Base-by-base conservation (phyloP, 2,113 vertebrate genomes). In the Egretta garzetta region DNA sequence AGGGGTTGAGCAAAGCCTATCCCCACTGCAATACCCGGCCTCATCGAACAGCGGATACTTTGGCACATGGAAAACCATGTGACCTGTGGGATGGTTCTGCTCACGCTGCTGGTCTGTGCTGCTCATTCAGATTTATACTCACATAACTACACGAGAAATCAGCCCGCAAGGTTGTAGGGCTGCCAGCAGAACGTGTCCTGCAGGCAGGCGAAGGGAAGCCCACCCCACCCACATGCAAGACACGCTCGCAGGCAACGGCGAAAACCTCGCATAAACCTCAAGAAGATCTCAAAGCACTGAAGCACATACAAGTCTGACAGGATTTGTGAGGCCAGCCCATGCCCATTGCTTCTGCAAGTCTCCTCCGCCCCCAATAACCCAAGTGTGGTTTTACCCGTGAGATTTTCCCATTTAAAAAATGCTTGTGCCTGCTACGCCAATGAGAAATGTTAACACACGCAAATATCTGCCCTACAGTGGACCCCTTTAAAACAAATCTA, bases 381-480 rank as follows among this genome's bases (percentile, higher is more conserved):
- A 1, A 26, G 60, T 33, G 1, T 5, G 28, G 3, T 24, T 86
- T 68, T 33, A 59, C 56, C 60, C 9, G 3, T 2, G 59, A 41
- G 47, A 41, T 95, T 91, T 86, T 63, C 81, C 70, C 60, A 10
- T 63, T 93, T 33, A 53, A 87, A 94, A 92, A 94, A 66, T 35
- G 43, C 75, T 60, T 8, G 79, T 91, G 80, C 93, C 90, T 62
- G 6, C 37, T 24, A 50, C 58, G 24, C 58, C 71, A 43, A 35
- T 59, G 96, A 94, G 91, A 80, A 97, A 64, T 71, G 90, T n/a
- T 93, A 92, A 92, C 55, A 72, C 82, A 81, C 74, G 32, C 95
- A 88, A 81, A 27, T 47, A 45, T 95, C 93, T 98, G 97, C 97
- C 97, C 97, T 96, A 43, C 87, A 97, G 96, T 97, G 98, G 88